phyloP scores from a whole-genome alignment of 2,888 invertebrate species.

The Sphecodes monilicornis region DNA sequence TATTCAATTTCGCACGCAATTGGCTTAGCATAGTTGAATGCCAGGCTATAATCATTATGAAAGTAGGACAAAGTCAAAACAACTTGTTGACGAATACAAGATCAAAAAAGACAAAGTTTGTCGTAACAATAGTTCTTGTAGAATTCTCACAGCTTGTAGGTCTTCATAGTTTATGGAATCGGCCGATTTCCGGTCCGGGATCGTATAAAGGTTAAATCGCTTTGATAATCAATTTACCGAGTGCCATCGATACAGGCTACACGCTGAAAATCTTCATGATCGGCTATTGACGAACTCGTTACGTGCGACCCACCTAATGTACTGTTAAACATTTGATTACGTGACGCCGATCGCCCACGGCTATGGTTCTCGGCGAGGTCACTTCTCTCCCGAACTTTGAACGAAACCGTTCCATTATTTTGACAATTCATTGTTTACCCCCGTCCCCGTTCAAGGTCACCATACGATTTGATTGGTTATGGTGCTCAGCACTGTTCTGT shows the following conservation, averaged over 20 bases:
- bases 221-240: background rate
- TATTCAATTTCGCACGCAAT: background rate
- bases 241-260: background rate
- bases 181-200: too few species aligned
- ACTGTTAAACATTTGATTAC: background rate
- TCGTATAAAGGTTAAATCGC: too few species aligned
- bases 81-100: too few species aligned
- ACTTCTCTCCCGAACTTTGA: constrained; percentile 16
- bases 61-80: too few species aligned
- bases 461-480: background rate
- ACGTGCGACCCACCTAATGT: background rate
- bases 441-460: constrained; percentile 25
- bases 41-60: too few species aligned
- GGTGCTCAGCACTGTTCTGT: background rate
- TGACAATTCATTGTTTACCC: constrained; percentile 19
- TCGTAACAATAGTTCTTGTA: too few species aligned
- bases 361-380: constrained; percentile 6
- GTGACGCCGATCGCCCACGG: background rate
- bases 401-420: constrained; percentile 1
- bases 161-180: too few species aligned
- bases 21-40: background rate
- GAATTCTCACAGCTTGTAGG: too few species aligned
- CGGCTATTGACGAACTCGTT: background rate
- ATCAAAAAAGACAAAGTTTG: too few species aligned
- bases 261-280: background rate